phyloP scores from a whole-genome alignment of 92 coral and sea anemone species.

The Pocillopora grandis region DNA sequence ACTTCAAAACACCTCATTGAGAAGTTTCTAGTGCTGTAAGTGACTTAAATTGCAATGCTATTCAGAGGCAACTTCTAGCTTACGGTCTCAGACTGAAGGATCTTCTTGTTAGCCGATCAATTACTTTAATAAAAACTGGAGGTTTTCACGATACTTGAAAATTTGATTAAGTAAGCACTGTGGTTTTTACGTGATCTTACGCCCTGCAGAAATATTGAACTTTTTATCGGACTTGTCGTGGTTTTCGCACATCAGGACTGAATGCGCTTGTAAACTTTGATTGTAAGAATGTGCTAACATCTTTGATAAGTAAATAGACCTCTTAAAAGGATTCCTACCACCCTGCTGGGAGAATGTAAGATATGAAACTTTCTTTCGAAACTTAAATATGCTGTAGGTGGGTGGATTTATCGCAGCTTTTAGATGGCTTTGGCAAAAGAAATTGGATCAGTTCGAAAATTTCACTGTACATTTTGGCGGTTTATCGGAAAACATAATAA shows the following conservation, averaged over 20 bases:
- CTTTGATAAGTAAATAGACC: too few relatives aligned
- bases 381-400: too few relatives aligned
- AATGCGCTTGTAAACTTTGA: too few relatives aligned
- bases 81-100: background rate
- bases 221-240: background rate
- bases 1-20: background rate
- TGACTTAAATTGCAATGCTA: background rate
- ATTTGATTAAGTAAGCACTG: background rate
- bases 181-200: background rate
- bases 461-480: too few relatives aligned
- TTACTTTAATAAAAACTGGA: background rate
- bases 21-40: constrained; percentile 2
- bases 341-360: too few relatives aligned
- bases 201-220: background rate
- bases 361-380: too few relatives aligned
- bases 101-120: background rate
- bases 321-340: too few relatives aligned
- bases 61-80: background rate
- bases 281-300: too few relatives aligned
- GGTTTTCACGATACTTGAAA: background rate
- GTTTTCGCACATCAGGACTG: background rate
- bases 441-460: too few relatives aligned
- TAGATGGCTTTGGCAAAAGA: too few relatives aligned
- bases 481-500: background rate
- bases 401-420: too few relatives aligned